Conservation (phyloP, 2,797 vertebrate species). For the Merluccius polli region DNA sequence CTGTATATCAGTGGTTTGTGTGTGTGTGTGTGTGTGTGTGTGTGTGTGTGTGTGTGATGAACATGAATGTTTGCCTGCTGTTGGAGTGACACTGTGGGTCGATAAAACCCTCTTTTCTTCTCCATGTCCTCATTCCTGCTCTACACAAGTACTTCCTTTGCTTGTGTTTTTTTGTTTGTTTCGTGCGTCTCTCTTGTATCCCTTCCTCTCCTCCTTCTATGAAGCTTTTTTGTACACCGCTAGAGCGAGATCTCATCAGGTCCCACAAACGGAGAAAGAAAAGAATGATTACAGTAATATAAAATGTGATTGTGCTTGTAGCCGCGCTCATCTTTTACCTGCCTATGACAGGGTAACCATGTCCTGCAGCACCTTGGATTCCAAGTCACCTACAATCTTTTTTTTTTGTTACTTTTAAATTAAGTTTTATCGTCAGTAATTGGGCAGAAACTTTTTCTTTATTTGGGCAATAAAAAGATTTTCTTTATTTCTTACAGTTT, state of each 20-base stretch:
- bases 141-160: neutral
- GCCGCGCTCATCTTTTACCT: neutral
- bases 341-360: neutral
- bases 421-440: neutral
- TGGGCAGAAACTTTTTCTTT: neutral
- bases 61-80: slow-evolving; percentile 1
- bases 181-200: neutral
- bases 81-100: neutral
- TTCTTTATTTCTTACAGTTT: neutral
- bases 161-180: neutral
- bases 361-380: neutral
- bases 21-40: neutral
- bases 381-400: neutral
- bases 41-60: neutral
- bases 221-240: neutral
- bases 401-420: neutral
- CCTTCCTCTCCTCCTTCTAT: neutral
- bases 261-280: neutral
- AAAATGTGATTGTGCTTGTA: neutral
- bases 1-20: neutral
- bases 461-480: neutral
- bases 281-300: slow-evolving; percentile 3
- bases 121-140: neutral
- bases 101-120: neutral
- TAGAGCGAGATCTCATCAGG: neutral